These are phyloP conservation scores for Agrenia bidenticulata DNA, from an alignment of 2,888 invertebrate genomes.

Conservation along the genomic window DNA sequence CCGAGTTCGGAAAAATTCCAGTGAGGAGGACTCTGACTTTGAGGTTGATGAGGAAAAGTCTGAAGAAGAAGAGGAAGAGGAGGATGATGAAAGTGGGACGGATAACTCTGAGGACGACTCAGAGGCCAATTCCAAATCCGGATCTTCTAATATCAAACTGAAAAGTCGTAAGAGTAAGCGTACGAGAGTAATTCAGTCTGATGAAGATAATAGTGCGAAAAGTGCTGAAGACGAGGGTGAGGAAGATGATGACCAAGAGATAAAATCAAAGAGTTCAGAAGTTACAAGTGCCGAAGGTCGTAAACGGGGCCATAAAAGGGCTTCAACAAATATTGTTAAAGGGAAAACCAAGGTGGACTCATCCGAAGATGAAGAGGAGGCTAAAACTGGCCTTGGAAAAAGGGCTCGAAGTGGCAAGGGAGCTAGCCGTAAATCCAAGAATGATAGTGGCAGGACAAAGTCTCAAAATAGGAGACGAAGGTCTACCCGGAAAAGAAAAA, in stretches of 20 bases:
- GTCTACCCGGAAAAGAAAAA: constrained; percentile 33
- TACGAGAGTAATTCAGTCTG: constrained; percentile 33
- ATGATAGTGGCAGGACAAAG: constrained; percentile 19
- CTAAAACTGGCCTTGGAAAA: constrained; percentile 9
- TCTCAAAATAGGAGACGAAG: constrained; percentile 19
- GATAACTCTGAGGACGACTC: constrained; percentile 44
- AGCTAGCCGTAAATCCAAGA: constrained; percentile 2
- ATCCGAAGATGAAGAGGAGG: constrained; percentile 18
- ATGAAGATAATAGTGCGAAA: constrained; percentile 25
- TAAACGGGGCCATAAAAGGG: constrained; percentile 8
- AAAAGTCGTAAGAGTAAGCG: constrained; percentile 24
- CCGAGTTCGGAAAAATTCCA: constrained; percentile 45
- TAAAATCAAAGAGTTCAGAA: not conserved
- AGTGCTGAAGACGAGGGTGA: constrained; percentile 16
- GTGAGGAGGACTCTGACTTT: constrained; percentile 65
- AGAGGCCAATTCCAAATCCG: constrained; percentile 49
- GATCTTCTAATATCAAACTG: constrained; percentile 27
- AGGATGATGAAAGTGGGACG: constrained; percentile 52
- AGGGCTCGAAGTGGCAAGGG: constrained; percentile 30
- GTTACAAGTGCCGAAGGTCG: constrained; percentile 11
- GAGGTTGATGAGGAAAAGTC: constrained; percentile 55
- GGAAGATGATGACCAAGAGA: constrained; percentile 8
- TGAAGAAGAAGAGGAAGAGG: constrained; percentile 49
- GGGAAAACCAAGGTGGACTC: not conserved
- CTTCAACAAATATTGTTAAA: not conserved